A percentile compares a stretch with the other conserved stretches of the same genome.
These are phyloP conservation scores for Synergus japonicus DNA, from an alignment of 2,888 invertebrate genomes.

Conservation along the genomic window DNA sequence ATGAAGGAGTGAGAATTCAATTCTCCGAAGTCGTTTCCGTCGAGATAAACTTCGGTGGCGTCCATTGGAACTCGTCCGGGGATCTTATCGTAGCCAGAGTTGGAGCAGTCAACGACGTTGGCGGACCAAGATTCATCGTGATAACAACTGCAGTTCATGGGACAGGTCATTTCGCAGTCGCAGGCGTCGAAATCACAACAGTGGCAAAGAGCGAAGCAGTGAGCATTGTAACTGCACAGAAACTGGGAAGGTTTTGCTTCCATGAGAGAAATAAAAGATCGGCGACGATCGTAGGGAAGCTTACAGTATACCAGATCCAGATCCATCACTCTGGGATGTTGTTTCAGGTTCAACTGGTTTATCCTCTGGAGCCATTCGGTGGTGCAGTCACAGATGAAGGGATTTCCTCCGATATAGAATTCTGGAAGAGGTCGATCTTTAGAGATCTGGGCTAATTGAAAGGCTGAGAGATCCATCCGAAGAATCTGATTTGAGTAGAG, in stretches of 20 bases:
- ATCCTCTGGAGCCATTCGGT: slow-evolving; percentile 97
- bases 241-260: slow-evolving; percentile 94
- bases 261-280: slow-evolving; percentile 90
- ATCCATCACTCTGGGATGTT: slow-evolving; percentile 95
- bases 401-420: slow-evolving; percentile 96
- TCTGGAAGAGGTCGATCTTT: slow-evolving; percentile 88
- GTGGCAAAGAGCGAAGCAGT: slow-evolving; percentile 96
- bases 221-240: slow-evolving; percentile 93
- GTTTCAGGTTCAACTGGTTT: slow-evolving; percentile 89
- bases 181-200: slow-evolving; percentile 98
- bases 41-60: slow-evolving; percentile 95
- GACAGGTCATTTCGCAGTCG: slow-evolving; percentile 98
- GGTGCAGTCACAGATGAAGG: slow-evolving; percentile 95
- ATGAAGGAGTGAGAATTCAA: slow-evolving; percentile 94
- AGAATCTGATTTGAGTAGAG: slow-evolving; percentile 95
- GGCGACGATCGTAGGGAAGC: slow-evolving; percentile 90
- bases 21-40: slow-evolving; percentile 93
- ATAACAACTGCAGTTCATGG: slow-evolving; percentile 95
- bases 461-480: slow-evolving; percentile 92
- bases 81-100: slow-evolving; percentile 88
- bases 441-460: slow-evolving; percentile 89
- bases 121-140: slow-evolving; percentile 96
- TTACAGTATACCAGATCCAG: slow-evolving; percentile 93
- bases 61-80: slow-evolving; percentile 96
- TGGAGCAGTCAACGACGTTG: slow-evolving; percentile 94